A percentile compares a stretch with the other conserved stretches of the same genome.
Evolutionary conservation across 2,113 vertebrate genomes (phyloP).

Genomic region (Aspidoscelis tigris): DNA sequence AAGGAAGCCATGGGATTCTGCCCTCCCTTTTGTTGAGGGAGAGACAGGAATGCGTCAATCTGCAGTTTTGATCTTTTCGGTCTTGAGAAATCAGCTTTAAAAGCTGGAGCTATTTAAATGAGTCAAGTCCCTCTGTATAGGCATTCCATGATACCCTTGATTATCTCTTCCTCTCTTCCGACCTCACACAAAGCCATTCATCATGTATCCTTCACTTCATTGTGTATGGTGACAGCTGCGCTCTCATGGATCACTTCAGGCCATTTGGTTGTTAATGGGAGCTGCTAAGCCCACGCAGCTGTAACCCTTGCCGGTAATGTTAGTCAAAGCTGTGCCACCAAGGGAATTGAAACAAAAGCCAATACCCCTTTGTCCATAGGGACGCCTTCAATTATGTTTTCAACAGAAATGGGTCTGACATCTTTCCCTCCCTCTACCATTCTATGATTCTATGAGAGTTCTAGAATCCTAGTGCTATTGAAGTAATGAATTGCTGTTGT

Average conservation of each 20-base stretch:
- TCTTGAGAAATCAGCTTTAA: conserved; percentile 24
- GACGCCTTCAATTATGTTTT: conserved; percentile 53
- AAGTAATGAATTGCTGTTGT: not conserved
- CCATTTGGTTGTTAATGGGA: conserved; percentile 52
- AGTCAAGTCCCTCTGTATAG: conserved; percentile 43
- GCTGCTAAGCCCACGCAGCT: conserved; percentile 57
- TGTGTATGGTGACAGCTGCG: conserved; percentile 48
- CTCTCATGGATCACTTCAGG: conserved; percentile 37
- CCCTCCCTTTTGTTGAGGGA: not conserved
- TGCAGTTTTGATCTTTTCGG: conserved; percentile 45
- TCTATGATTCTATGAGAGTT: too few relatives aligned
- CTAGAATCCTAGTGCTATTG: not conserved
- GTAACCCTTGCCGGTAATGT: conserved; percentile 46
- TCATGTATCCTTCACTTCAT: conserved; percentile 38
- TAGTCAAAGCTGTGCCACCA: conserved; percentile 57
- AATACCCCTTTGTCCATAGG: conserved; percentile 56
- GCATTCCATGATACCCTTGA: conserved; percentile 30
- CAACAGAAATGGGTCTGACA: conserved; percentile 53
- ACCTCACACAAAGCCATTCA: conserved; percentile 34
- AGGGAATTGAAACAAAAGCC: conserved; percentile 55
- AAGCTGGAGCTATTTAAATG: conserved; percentile 33
- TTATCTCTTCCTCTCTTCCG: conserved; percentile 30
- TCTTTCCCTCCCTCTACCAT: not conserved
- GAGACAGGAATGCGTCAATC: conserved; percentile 21
- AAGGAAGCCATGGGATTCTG: conserved; percentile 7